Percentiles rank a stretch among this genome's conserved stretches.
These are phyloP conservation scores for Porites lobata DNA, from an alignment of 92 coral and sea anemone species.

Conservation along the genomic window DNA sequence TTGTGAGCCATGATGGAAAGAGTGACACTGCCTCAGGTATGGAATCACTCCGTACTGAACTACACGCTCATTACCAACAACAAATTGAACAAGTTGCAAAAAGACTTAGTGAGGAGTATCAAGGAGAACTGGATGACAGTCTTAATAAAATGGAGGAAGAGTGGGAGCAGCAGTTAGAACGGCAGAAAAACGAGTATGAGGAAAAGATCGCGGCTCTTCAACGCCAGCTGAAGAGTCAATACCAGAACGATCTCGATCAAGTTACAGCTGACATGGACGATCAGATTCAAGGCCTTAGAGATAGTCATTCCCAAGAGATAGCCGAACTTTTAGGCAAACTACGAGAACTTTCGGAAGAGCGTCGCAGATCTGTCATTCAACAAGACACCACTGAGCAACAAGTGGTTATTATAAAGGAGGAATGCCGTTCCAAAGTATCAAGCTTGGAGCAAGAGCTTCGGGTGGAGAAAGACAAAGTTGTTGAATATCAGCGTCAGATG, in stretches of 20 bases:
- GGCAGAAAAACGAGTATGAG: slow-evolving; percentile 89
- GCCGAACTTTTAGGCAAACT: slow-evolving; percentile 84
- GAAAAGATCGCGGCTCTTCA: slow-evolving; percentile 88
- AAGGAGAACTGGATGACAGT: slow-evolving; percentile 89
- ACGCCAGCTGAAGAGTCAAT: slow-evolving; percentile 86
- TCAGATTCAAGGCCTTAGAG: slow-evolving; percentile 90
- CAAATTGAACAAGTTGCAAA: slow-evolving; percentile 83
- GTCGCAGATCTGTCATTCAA: slow-evolving; percentile 87
- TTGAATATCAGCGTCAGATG: slow-evolving; percentile 77
- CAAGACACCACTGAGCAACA: slow-evolving; percentile 90
- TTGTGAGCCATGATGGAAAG: slow-evolving; percentile 60
- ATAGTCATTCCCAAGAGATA: slow-evolving; percentile 84
- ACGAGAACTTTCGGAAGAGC: slow-evolving; percentile 88
- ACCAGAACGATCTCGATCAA: slow-evolving; percentile 91
- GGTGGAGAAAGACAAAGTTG: slow-evolving; percentile 80
- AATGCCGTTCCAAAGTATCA: slow-evolving; percentile 80
- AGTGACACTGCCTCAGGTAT: slow-evolving; percentile 27
- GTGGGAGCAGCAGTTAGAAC: slow-evolving; percentile 87
- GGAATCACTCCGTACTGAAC: slow-evolving; percentile 65
- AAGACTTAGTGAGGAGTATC: slow-evolving; percentile 85
- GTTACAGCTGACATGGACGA: slow-evolving; percentile 97
- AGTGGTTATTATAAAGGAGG: slow-evolving; percentile 90
- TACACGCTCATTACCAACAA: slow-evolving; percentile 77
- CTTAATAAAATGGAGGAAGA: slow-evolving; percentile 84
- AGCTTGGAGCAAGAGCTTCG: slow-evolving; percentile 87